phyloP scores from a whole-genome alignment of 2,888 invertebrate genomes.

The Meliscaeva auricollis region DNA sequence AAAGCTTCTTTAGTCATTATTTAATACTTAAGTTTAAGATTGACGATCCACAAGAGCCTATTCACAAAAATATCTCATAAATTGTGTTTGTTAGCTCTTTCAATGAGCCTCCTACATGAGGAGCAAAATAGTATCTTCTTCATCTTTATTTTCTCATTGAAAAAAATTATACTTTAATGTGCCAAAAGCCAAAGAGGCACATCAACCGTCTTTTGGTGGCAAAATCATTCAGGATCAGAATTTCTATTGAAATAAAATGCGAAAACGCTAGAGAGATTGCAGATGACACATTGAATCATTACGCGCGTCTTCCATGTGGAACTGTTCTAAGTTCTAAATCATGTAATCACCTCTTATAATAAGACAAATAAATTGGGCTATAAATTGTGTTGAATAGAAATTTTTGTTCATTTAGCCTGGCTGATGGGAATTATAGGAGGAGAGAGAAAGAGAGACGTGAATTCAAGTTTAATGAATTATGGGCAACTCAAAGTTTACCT shows the following conservation, averaged over 20 bases:
- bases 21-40: constrained; percentile 1
- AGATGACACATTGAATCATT: constrained; percentile 43
- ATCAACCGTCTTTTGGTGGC: neutral
- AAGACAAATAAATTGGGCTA: constrained; percentile 43
- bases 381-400: constrained; percentile 20
- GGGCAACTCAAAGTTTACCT: neutral
- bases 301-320: constrained; percentile 24
- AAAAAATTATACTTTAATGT: neutral
- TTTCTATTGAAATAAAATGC: constrained; percentile 15
- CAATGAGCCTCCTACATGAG: neutral
- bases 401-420: constrained; percentile 19
- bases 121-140: neutral
- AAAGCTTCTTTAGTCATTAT: constrained; percentile 11
- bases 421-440: neutral
- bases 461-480: neutral
- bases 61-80: neutral
- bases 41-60: neutral
- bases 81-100: neutral
- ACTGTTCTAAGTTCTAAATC: constrained; percentile 29
- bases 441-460: neutral
- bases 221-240: neutral
- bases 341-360: constrained; percentile 44
- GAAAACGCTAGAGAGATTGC: constrained; percentile 29
- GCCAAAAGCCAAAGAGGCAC: neutral
- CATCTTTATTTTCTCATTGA: neutral